phyloP scores from a whole-genome alignment of 1,140 invertebrate species.

The Lordiphosa mommai region DNA sequence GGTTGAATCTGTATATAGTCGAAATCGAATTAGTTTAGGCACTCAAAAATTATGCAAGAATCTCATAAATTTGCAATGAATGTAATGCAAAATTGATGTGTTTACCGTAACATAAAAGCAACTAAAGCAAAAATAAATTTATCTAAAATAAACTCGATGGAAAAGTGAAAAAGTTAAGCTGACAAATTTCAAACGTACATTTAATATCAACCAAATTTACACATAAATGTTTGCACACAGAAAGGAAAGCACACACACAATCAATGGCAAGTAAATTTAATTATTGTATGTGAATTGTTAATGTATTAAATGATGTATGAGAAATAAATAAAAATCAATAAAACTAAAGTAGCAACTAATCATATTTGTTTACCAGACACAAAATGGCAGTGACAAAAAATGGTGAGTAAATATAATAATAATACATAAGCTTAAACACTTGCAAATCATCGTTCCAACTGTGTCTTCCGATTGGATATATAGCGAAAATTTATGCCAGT shows the following conservation, averaged over 20 bases:
- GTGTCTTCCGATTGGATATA: too few relatives aligned
- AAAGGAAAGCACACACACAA: slow-evolving; percentile 59
- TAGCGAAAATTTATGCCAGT: too few relatives aligned
- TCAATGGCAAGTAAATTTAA: slow-evolving; percentile 72
- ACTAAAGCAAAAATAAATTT: slow-evolving; percentile 11
- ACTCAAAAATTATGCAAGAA: slow-evolving; percentile 9
- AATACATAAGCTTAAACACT: too few relatives aligned
- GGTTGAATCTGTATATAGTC: slow-evolving; percentile 68
- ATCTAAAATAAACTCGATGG: neutral
- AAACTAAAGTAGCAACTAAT: slow-evolving; percentile 11
- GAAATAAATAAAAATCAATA: slow-evolving; percentile 43
- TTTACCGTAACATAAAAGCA: slow-evolving; percentile 21
- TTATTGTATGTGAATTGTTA: slow-evolving; percentile 75
- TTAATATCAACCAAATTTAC: slow-evolving; percentile 53
- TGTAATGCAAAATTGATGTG: slow-evolving; percentile 39
- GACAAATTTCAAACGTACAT: slow-evolving; percentile 21
- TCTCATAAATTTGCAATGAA: slow-evolving; percentile 30
- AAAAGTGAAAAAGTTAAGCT: neutral
- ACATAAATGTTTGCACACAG: slow-evolving; percentile 43
- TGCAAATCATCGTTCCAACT: too few relatives aligned
- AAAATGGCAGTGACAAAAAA: too few relatives aligned
- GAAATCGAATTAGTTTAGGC: slow-evolving; percentile 38
- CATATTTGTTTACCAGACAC: neutral
- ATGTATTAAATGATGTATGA: slow-evolving; percentile 73
- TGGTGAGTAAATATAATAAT: too few relatives aligned